Evolutionary conservation across 2,113 vertebrate genomes (phyloP).

Genomic region (Emydura subglobosa): DNA sequence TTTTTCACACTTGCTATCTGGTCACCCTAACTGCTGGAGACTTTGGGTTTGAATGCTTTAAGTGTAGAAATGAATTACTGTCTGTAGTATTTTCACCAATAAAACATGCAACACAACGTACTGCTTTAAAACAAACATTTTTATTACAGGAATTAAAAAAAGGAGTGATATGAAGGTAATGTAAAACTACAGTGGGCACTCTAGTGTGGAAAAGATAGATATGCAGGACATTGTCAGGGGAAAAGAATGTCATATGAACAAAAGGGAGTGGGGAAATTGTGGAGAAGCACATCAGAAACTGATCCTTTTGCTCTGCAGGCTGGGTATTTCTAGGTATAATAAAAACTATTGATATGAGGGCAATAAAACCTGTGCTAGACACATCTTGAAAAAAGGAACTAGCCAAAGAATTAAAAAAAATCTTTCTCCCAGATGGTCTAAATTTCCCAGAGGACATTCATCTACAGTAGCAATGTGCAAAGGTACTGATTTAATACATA

Average conservation of each 20-base stretch:
- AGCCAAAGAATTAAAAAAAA: slow-evolving; percentile 42
- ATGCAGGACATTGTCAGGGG: neutral
- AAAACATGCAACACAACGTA: neutral
- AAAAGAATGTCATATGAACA: slow-evolving; percentile 41
- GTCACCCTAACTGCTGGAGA: neutral
- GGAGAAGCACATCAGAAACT: slow-evolving; percentile 60
- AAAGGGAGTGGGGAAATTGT: neutral
- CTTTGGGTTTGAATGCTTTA: neutral
- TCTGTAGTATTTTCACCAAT: neutral
- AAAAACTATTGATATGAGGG: slow-evolving; percentile 55
- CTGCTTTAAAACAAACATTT: neutral
- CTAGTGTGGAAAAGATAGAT: slow-evolving; percentile 32
- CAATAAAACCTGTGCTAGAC: slow-evolving; percentile 60
- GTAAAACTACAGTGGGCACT: neutral
- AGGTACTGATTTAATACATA: slow-evolving; percentile 61
- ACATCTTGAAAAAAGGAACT: slow-evolving; percentile 60
- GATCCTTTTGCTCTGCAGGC: slow-evolving; percentile 22
- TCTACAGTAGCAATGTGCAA: slow-evolving; percentile 46
- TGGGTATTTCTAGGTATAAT: slow-evolving; percentile 50
- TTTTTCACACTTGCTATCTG: too few species aligned
- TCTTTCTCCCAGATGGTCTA: slow-evolving; percentile 59
- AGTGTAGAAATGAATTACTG: neutral
- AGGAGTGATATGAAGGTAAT: neutral
- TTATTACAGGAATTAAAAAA: slow-evolving; percentile 1
- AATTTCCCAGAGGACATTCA: slow-evolving; percentile 42